phyloP scores from a whole-genome alignment of 2,797 vertebrate species.

The Allobates femoralis region DNA sequence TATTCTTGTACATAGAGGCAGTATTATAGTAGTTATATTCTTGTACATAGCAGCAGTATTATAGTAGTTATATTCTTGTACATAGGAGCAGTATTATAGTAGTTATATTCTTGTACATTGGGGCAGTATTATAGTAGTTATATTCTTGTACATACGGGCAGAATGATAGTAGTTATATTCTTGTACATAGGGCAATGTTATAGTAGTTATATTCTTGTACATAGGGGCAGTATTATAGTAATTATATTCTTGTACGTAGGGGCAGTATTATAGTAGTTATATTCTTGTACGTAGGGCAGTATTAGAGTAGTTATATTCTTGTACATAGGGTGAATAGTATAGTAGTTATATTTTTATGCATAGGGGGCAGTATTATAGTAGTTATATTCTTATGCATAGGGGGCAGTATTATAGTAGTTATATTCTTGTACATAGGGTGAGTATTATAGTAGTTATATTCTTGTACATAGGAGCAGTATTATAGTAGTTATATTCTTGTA shows the following conservation, averaged over 20 bases:
- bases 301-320: slow-evolving; percentile 4
- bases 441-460: slow-evolving; percentile 4
- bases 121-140: slow-evolving; percentile 2
- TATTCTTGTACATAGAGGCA: too few species aligned
- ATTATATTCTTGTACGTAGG: background rate
- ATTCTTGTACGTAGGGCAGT: too few species aligned
- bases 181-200: background rate
- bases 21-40: too few species aligned
- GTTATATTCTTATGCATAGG: background rate
- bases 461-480: too few species aligned
- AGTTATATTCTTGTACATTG: slow-evolving; percentile 7
- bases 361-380: too few species aligned
- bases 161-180: background rate
- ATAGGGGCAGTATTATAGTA: background rate
- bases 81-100: background rate
- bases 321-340: background rate
- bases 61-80: slow-evolving; percentile 11
- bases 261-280: background rate
- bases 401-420: background rate
- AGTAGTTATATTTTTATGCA: too few species aligned
- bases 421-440: background rate
- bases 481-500: slow-evolving; percentile 1
- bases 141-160: background rate
- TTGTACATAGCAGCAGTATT: too few species aligned
- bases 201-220: too few species aligned